Base-by-base conservation (phyloP, 1,140 invertebrate species). In the Heliothis subflexa region DNA sequence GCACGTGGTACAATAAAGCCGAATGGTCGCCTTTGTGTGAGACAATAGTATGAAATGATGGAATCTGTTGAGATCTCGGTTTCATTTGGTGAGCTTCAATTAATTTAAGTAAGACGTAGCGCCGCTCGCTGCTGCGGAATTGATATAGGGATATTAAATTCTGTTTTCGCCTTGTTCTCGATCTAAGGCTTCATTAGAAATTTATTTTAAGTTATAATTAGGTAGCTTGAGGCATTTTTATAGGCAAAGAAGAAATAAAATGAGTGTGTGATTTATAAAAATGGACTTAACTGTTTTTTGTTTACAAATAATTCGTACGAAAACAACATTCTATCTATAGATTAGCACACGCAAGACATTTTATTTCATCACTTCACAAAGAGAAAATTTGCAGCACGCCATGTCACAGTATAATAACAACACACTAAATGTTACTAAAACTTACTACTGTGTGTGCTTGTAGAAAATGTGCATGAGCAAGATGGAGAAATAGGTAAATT, bases 11-110 rank as follows among this genome's bases (percentile, higher is more conserved):
- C 81, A 88, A 86, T 85, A 86, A 85, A 79, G 77, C 57, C 50
- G 78, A 86, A 87, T 81, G 73, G 78, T 66, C 78, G 73, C 77
- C 79, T 85, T 88, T 86, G 81, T 85, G 54, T 57, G 78, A 83
- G 81, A 89, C 85, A 87, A 89, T 87, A 75, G 80, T 21, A 74
- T 59, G 81, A 87, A 85, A 85, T 83, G 79, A 77, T 79, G 50
- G 75, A 77, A 84, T 86, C 80, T 66, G 21, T 25, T 71, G 73
- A 83, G 59, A 78, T 64, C 71, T 82, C 73, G 79, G 80, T 73
- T 82, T 86, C 81, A 81, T 86, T 85, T 77, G 81, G 79, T 66
- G 82, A 81, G 80, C 85, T 85, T 85, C 79, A 84, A 89, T 89
- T 89, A 88, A 85, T 86, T 84, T 77, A 81, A 87, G 82, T 83